These are phyloP conservation scores for Exephanes ischioxanthus DNA, from an alignment of 2,888 invertebrate genomes.

Conservation along the genomic window DNA sequence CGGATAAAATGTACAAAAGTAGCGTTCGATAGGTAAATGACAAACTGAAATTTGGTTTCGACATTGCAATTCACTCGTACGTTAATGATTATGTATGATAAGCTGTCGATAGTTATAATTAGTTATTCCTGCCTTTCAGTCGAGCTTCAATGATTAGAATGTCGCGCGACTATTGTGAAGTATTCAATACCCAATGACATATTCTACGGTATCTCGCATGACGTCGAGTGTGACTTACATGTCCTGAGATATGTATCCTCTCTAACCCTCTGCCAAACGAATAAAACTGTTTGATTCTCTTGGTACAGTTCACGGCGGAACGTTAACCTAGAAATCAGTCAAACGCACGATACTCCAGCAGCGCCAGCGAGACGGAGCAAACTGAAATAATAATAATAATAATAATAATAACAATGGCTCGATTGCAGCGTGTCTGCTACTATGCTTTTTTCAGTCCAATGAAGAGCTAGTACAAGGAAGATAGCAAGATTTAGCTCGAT, in stretches of 20 bases:
- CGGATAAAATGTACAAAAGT: not conserved
- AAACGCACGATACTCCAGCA: not conserved
- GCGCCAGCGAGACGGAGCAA: conserved; percentile 5
- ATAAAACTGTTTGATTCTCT: conserved; percentile 2
- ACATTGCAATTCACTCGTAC: not conserved
- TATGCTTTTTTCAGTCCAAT: not conserved
- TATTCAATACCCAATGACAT: not conserved
- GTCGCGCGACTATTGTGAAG: not conserved
- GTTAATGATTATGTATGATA: not conserved
- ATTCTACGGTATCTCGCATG: not conserved
- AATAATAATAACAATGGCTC: too few species aligned
- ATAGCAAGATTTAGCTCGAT: too few species aligned
- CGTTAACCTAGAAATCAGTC: conserved; percentile 58
- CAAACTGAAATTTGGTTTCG: not conserved
- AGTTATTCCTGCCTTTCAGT: not conserved
- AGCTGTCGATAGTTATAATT: not conserved
- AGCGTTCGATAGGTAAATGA: not conserved
- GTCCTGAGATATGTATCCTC: not conserved
- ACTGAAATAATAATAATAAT: not conserved
- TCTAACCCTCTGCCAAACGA: conserved; percentile 18
- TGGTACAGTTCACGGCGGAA: conserved; percentile 42
- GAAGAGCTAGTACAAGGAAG: not conserved
- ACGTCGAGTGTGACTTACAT: conserved; percentile 27
- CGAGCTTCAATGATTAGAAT: conserved; percentile 6
- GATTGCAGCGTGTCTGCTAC: too few species aligned